These are phyloP conservation scores for Gasterosteus nipponicus DNA, from an alignment of 2,113 vertebrate species.

Conservation along the genomic window DNA sequence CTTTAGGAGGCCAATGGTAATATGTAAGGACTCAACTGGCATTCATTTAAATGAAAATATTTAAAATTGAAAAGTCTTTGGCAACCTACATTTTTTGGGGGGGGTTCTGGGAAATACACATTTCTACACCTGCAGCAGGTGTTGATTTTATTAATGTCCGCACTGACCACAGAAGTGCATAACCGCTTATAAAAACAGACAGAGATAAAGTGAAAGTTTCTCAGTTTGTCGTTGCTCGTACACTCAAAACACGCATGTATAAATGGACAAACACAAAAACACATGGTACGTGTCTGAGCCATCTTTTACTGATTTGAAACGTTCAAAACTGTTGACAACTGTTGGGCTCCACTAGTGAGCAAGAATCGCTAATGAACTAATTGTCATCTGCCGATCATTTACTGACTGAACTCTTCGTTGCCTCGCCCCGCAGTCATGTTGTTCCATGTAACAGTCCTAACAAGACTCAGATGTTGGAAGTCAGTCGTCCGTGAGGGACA, in stretches of 20 bases:
- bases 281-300: conserved; percentile 5
- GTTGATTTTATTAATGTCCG: too few species aligned
- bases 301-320: conserved; percentile 1
- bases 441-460: conserved; percentile 63
- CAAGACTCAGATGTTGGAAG: conserved; percentile 72
- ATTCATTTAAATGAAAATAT: not conserved
- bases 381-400: conserved; percentile 58
- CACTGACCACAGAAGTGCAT: not conserved
- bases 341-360: conserved; percentile 12
- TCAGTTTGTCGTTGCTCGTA: conserved; percentile 42
- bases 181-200: not conserved
- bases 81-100: not conserved
- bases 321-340: conserved; percentile 11
- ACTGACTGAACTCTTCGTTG: conserved; percentile 46
- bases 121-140: too few species aligned
- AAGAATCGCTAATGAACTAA: conserved; percentile 31
- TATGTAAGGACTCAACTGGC: not conserved
- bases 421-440: conserved; percentile 50
- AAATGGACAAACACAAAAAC: not conserved
- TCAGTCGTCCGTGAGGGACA: conserved; percentile 38
- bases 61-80: not conserved
- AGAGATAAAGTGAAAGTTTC: conserved; percentile 27
- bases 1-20: not conserved
- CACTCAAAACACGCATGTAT: conserved; percentile 30
- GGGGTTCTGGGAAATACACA: not conserved